Evolutionary conservation across 1,140 invertebrate species (phyloP).

Genomic region (Euglossa dilemma): DNA sequence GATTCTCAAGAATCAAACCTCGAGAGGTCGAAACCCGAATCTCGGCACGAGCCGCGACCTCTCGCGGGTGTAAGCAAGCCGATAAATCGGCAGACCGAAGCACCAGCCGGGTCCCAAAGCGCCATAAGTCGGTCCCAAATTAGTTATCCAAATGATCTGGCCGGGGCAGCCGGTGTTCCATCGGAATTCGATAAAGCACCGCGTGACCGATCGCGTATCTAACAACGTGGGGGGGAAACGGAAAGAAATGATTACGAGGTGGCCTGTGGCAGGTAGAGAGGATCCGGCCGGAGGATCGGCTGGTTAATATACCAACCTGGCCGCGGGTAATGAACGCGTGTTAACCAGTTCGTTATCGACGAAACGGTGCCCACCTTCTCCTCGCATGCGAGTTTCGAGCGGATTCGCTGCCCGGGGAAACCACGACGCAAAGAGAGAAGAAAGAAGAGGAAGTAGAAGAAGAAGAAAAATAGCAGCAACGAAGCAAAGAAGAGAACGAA

Average conservation of each 20-base stretch:
- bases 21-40: too few species aligned
- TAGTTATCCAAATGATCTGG: background rate
- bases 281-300: background rate
- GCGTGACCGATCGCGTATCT: constrained; percentile 20
- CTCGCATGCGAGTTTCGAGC: constrained; percentile 15
- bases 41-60: too few species aligned
- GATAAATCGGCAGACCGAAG: too few species aligned
- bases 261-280: constrained; percentile 25
- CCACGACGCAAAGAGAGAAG: background rate
- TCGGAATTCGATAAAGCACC: constrained; percentile 35
- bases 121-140: constrained; percentile 1
- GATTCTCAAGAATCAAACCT: too few species aligned
- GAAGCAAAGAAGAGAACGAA: background rate
- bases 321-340: constrained; percentile 51
- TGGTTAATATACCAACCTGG: constrained; percentile 42
- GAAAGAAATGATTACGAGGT: constrained; percentile 37
- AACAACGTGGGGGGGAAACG: background rate
- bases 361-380: constrained; percentile 38
- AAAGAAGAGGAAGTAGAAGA: too few species aligned
- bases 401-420: constrained; percentile 5
- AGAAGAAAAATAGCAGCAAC: background rate
- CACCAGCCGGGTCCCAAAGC: too few species aligned
- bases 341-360: constrained; percentile 56
- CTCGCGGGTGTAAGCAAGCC: too few species aligned
- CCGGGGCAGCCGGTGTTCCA: background rate